Evolutionary conservation across 2,113 vertebrate genomes (phyloP).

Genomic region (Dromaius novaehollandiae): DNA sequence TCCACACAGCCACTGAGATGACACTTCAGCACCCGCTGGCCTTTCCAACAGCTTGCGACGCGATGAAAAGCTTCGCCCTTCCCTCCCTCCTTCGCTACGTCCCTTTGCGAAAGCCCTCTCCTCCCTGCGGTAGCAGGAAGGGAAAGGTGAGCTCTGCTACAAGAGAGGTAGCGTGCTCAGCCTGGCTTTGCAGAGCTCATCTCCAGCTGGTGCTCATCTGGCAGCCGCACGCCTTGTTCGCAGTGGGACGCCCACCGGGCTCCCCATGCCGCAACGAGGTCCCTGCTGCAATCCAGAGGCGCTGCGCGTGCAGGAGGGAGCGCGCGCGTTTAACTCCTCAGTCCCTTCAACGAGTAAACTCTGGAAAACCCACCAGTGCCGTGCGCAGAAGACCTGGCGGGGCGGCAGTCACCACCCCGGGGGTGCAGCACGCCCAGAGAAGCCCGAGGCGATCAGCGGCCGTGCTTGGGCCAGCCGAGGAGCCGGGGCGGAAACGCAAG

Average conservation of each 20-base stretch:
- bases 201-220: background rate
- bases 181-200: background rate
- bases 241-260: background rate
- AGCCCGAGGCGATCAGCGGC: background rate
- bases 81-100: background rate
- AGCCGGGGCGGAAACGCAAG: background rate
- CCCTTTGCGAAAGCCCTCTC: background rate
- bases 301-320: background rate
- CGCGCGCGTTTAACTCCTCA: rapidly evolving
- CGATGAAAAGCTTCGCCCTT: background rate
- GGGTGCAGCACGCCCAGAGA: background rate
- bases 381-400: background rate
- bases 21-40: background rate
- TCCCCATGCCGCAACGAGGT: background rate
- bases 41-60: background rate
- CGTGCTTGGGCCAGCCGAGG: background rate
- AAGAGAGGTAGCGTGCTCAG: slow-evolving; percentile 5
- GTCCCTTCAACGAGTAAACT: background rate
- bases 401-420: background rate
- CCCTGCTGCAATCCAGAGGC: background rate
- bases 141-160: background rate
- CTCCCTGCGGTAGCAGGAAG: background rate
- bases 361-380: background rate
- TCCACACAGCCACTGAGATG: background rate
- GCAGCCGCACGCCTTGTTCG: background rate